phyloP scores from a whole-genome alignment of 2,888 invertebrate genomes.

The Conchocele bisecta region DNA sequence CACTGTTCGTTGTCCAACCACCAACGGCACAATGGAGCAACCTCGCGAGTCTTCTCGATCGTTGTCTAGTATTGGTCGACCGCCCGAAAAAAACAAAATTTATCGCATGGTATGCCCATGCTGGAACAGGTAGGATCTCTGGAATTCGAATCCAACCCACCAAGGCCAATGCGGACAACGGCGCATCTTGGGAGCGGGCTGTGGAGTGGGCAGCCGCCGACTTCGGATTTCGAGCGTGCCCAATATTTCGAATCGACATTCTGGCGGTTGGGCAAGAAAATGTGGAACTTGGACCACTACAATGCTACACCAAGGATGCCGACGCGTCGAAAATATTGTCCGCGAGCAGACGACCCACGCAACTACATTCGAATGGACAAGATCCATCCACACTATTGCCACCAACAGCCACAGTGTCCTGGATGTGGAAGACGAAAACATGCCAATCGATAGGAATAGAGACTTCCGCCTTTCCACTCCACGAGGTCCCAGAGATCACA shows the following conservation, averaged over 20 bases:
- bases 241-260: conserved; percentile 7
- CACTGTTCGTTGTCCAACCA: no score
- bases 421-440: conserved; percentile 11
- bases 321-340: not conserved
- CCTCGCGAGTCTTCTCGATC: no score
- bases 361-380: conserved; percentile 3
- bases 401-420: not conserved
- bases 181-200: not conserved
- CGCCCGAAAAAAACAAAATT: not conserved
- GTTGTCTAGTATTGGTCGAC: not conserved
- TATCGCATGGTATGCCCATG: conserved; percentile 5
- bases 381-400: not conserved
- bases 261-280: not conserved
- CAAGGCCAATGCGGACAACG: conserved; percentile 8
- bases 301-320: conserved; percentile 13
- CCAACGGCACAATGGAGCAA: no score
- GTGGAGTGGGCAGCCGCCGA: no score
- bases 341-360: not conserved
- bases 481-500: conserved; percentile 4
- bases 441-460: not conserved
- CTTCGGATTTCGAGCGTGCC: conserved; percentile 4
- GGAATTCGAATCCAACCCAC: conserved; percentile 7
- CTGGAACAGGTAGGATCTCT: not conserved
- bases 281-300: not conserved
- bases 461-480: not conserved